Conservation (phyloP, 2,113 vertebrate species). For the Prietella phreatophila region DNA sequence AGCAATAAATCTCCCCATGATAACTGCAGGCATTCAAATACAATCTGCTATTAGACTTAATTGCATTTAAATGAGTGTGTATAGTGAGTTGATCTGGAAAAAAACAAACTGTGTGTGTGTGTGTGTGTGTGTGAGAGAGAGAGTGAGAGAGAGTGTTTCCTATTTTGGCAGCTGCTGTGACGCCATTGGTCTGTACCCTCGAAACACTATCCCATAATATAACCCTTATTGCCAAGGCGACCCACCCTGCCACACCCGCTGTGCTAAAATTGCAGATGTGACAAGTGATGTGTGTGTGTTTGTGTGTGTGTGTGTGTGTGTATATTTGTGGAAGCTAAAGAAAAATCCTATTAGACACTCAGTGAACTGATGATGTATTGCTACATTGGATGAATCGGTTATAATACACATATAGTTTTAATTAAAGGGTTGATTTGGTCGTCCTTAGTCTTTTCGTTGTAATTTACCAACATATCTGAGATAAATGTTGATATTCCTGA, state of each 20-base stretch:
- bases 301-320: constrained; percentile 23
- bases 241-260: constrained; percentile 1
- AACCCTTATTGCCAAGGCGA: constrained; percentile 57
- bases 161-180: constrained; percentile 61
- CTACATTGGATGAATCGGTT: neutral
- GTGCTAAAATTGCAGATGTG: constrained; percentile 28
- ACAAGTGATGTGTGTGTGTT: constrained; percentile 13
- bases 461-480: neutral
- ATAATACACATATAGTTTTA: neutral
- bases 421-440: neutral
- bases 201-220: constrained; percentile 63
- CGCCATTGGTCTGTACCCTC: constrained; percentile 64
- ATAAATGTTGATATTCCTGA: neutral
- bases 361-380: constrained; percentile 3
- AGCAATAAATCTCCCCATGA: neutral
- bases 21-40: neutral
- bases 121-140: neutral
- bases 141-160: neutral
- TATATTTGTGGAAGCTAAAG: neutral
- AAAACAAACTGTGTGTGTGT: neutral
- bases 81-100: neutral
- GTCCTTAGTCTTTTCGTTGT: neutral
- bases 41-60: no score
- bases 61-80: no score
- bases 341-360: neutral